These are phyloP conservation scores for Acholoe squamosa DNA, from an alignment of 2,888 invertebrate species.

Conservation along the genomic window DNA sequence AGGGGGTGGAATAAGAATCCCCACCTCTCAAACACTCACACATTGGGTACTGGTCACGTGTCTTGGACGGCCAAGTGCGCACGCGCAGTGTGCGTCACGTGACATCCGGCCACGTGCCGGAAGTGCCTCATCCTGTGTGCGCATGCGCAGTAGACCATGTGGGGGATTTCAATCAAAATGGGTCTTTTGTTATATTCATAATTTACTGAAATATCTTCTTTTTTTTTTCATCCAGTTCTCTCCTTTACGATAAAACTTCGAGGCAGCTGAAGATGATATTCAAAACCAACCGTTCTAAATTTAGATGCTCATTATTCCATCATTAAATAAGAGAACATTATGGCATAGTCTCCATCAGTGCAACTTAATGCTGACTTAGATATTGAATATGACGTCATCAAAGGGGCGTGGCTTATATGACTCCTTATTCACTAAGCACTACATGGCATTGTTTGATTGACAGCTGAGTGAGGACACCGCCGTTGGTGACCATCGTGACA, in stretches of 20 bases:
- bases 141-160: background rate
- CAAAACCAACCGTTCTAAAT: too few relatives aligned
- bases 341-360: too few relatives aligned
- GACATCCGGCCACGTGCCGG: slow-evolving; percentile 41
- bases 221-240: too few relatives aligned
- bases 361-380: background rate
- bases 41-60: background rate
- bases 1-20: background rate
- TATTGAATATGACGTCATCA: background rate
- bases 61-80: background rate
- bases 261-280: too few relatives aligned
- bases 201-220: too few relatives aligned
- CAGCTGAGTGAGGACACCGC: background rate
- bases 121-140: background rate
- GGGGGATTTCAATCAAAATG: background rate
- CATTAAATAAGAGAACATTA: too few relatives aligned
- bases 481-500: background rate
- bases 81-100: background rate
- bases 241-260: too few relatives aligned
- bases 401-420: background rate
- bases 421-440: background rate
- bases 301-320: too few relatives aligned
- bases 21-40: background rate
- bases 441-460: background rate
- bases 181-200: too few relatives aligned